A percentile compares a stretch with the other conserved stretches of the same genome.
Conservation (phyloP, 1,140 invertebrate genomes). For the Euborellia annulipes region DNA sequence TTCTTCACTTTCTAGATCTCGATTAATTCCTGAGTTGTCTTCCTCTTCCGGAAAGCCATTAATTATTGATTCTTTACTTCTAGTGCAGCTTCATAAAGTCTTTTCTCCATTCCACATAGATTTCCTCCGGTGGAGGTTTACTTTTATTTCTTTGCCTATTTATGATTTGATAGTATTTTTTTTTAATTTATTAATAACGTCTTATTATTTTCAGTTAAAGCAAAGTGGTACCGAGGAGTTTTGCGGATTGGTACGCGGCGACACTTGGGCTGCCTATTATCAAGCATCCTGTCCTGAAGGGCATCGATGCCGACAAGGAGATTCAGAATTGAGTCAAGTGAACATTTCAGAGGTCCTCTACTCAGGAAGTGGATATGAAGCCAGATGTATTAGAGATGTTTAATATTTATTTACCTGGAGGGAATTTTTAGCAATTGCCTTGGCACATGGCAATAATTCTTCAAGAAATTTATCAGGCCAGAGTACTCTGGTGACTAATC, state of each 20-base stretch:
- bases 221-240: slow-evolving; percentile 30
- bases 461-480: slow-evolving; percentile 52
- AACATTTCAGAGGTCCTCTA: slow-evolving; percentile 39
- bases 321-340: slow-evolving; percentile 20
- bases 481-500: slow-evolving; percentile 51
- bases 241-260: slow-evolving; percentile 30
- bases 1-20: no score
- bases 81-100: no score
- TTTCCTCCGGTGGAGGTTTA: no score
- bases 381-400: no score
- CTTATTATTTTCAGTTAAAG: slow-evolving; percentile 31
- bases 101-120: no score
- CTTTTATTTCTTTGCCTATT: no score
- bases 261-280: slow-evolving; percentile 41
- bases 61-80: no score
- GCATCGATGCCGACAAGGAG: slow-evolving; percentile 37
- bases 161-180: no score
- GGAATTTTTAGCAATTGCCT: slow-evolving; percentile 44
- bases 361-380: slow-evolving; percentile 27
- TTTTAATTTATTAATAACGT: no score
- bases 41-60: no score
- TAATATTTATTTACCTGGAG: slow-evolving; percentile 33
- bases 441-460: slow-evolving; percentile 43
- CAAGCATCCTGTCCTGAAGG: slow-evolving; percentile 40
- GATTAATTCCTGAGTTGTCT: no score